These are phyloP conservation scores for Hydrozoanthus gracilis DNA, from an alignment of 92 coral and sea anemone genomes.

Conservation along the genomic window DNA sequence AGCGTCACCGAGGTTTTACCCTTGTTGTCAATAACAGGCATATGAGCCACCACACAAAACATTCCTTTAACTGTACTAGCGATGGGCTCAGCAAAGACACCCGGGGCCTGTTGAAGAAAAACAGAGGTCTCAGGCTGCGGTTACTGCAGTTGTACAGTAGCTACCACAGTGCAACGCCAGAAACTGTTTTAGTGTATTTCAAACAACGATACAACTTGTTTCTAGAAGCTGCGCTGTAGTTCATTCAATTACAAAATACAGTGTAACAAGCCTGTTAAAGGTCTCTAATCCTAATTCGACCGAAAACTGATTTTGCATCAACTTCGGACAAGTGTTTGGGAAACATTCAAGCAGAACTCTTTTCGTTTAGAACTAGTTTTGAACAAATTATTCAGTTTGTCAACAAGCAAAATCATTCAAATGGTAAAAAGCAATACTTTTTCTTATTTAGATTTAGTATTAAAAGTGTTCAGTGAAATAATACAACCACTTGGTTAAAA, in stretches of 20 bases:
- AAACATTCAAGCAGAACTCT: too few species aligned
- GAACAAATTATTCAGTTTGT: too few species aligned
- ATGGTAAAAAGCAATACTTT: too few species aligned
- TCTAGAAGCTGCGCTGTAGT: neutral
- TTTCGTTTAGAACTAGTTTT: too few species aligned
- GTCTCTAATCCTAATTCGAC: neutral
- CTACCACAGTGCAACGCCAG: neutral
- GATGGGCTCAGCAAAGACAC: slow-evolving; percentile 77
- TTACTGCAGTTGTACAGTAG: too few species aligned
- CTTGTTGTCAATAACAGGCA: slow-evolving; percentile 82
- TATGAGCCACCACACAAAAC: slow-evolving; percentile 90
- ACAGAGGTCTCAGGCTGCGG: slow-evolving; percentile 78
- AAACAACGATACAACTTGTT: neutral
- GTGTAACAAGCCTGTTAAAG: neutral
- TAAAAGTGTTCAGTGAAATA: too few species aligned
- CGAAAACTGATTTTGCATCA: too few species aligned
- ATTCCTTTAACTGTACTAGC: slow-evolving; percentile 72
- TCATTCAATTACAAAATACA: neutral
- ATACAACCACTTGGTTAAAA: too few species aligned
- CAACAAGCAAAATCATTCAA: too few species aligned
- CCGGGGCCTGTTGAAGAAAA: slow-evolving; percentile 85
- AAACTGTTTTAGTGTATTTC: neutral
- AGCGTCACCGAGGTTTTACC: slow-evolving; percentile 89
- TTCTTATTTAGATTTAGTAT: too few species aligned
- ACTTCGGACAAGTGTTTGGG: too few species aligned